Conservation (phyloP, 1,140 invertebrate genomes). For the Glomeris maerens region DNA sequence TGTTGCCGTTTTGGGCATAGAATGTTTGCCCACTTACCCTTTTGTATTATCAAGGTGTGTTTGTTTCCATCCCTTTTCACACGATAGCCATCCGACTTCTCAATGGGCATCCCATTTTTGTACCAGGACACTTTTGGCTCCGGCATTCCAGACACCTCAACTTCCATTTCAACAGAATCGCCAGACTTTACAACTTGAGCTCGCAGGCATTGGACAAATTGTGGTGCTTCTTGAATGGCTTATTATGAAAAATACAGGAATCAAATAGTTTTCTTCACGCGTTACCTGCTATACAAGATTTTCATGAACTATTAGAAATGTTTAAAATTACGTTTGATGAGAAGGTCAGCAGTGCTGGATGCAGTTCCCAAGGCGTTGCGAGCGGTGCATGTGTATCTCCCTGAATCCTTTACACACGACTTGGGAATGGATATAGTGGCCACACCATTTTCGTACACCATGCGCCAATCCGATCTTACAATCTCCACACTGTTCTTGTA, state of each 20-base stretch:
- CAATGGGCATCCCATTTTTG: constrained; percentile 48
- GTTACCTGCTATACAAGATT: too few relatives aligned
- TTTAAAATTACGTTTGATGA: constrained; percentile 3
- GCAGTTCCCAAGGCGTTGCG: background rate
- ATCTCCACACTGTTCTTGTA: constrained; percentile 1
- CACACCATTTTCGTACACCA: background rate
- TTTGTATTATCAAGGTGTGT: constrained; percentile 49
- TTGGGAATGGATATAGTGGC: background rate
- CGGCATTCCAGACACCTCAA: constrained; percentile 60
- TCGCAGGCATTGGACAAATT: constrained; percentile 60
- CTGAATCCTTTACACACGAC: background rate
- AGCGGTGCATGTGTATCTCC: background rate
- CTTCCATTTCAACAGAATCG: constrained; percentile 56
- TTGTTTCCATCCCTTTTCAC: constrained; percentile 48
- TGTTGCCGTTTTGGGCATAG: background rate
- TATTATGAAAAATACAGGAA: background rate
- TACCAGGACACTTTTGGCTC: constrained; percentile 56
- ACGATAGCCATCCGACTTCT: constrained; percentile 22
- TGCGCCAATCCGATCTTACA: background rate
- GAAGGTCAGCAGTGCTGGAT: background rate
- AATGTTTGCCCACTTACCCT: constrained; percentile 36
- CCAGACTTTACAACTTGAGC: constrained; percentile 56
- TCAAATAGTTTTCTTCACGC: too few relatives aligned
- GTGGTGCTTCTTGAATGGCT: constrained; percentile 40
- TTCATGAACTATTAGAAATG: too few relatives aligned